Percentiles rank a stretch among this genome's conserved stretches.
phyloP scores from a whole-genome alignment of 2,888 invertebrate genomes.

The Perithous albicinctus region DNA sequence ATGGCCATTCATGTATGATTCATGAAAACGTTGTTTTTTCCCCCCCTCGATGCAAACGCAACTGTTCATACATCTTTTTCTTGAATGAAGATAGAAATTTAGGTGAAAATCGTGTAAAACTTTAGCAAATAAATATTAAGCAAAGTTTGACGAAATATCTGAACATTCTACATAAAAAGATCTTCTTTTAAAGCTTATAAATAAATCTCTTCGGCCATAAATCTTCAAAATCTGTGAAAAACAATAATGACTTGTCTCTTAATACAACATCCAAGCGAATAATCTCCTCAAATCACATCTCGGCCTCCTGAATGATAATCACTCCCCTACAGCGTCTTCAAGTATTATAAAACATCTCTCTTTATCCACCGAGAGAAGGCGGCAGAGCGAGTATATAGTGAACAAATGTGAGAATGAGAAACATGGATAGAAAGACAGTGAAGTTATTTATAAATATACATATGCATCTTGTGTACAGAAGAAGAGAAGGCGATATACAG shows the following conservation, averaged over 20 bases:
- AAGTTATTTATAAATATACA: conserved; percentile 82
- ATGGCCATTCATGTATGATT: too few relatives aligned
- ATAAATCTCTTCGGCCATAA: not conserved
- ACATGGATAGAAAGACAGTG: conserved; percentile 37
- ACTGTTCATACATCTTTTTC: too few relatives aligned
- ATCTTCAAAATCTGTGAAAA: not conserved
- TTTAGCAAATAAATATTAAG: too few relatives aligned
- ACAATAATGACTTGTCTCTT: not conserved
- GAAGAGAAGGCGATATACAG: conserved; percentile 67
- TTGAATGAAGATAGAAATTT: not conserved
- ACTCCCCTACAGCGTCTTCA: not conserved
- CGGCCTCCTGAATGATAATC: conserved; percentile 13
- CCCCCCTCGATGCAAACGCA: too few relatives aligned
- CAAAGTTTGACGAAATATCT: too few relatives aligned
- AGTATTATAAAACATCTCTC: conserved; percentile 44
- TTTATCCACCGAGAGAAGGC: not conserved
- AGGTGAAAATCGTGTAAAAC: not conserved
- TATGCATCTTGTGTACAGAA: conserved; percentile 42
- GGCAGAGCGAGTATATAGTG: not conserved
- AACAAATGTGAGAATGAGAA: conserved; percentile 20
- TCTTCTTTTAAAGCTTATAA: not conserved
- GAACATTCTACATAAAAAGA: too few relatives aligned
- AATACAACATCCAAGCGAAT: not conserved
- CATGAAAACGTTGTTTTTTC: not conserved
- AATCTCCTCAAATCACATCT: conserved; percentile 15